Evolutionary conservation across 2,113 vertebrate species (phyloP).

Genomic region (Arenaria interpres): DNA sequence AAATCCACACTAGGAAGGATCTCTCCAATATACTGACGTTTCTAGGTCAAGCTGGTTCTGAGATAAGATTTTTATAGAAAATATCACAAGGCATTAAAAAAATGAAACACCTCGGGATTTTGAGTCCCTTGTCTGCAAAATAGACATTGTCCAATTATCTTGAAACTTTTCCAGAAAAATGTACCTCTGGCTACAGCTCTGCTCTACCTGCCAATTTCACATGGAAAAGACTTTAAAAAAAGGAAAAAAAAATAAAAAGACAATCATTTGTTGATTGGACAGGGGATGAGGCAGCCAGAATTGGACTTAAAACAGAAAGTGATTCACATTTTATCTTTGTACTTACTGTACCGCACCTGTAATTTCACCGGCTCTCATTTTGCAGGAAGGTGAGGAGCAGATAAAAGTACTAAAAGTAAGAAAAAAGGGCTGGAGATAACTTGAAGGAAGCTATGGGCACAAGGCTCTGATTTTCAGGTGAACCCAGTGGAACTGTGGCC

Average conservation of each 20-base stretch:
- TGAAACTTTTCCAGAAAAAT: background rate
- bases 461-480: background rate
- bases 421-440: background rate
- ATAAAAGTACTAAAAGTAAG: background rate
- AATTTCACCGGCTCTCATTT: background rate
- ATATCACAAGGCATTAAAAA: background rate
- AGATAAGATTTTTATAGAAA: background rate
- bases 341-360: background rate
- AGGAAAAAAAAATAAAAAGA: background rate
- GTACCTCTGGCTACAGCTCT: background rate
- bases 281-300: background rate
- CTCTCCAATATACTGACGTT: background rate
- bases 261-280: background rate
- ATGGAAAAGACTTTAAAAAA: background rate
- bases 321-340: background rate
- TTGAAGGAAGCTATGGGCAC: background rate
- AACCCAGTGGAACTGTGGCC: background rate
- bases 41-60: constrained; percentile 19
- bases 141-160: background rate
- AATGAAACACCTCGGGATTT: background rate
- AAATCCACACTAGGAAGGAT: constrained; percentile 8
- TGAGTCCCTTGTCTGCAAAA: background rate
- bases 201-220: background rate
- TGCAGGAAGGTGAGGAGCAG: background rate
- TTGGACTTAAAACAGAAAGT: background rate